phyloP scores from a whole-genome alignment of 1,140 invertebrate genomes.

The Bombyx mori region DNA sequence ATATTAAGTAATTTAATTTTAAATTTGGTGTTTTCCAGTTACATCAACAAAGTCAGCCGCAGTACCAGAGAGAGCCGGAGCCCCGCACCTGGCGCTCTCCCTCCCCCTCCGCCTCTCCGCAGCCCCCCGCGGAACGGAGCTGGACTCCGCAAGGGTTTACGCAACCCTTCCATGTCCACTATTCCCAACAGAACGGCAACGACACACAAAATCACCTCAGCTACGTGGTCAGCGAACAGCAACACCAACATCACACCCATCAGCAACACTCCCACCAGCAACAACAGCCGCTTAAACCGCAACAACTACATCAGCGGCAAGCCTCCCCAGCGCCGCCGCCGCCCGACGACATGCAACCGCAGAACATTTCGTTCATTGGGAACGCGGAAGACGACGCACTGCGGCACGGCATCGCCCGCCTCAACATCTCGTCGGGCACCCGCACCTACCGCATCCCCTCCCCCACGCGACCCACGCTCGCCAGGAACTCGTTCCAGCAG shows the following conservation, averaged over 20 bases:
- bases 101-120: slow-evolving; percentile 47
- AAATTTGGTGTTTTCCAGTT: slow-evolving; percentile 25
- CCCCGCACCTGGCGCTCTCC: slow-evolving; percentile 54
- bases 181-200: slow-evolving; percentile 56
- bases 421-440: slow-evolving; percentile 89
- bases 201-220: slow-evolving; percentile 59
- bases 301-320: slow-evolving; percentile 64
- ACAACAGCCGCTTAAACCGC: slow-evolving; percentile 29
- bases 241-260: slow-evolving; percentile 43
- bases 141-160: slow-evolving; percentile 60
- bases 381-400: slow-evolving; percentile 74
- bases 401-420: slow-evolving; percentile 75
- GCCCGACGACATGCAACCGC: slow-evolving; percentile 89
- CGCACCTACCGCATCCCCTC: slow-evolving; percentile 90
- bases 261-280: slow-evolving; percentile 52
- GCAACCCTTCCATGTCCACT: slow-evolving; percentile 44
- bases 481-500: slow-evolving; percentile 81
- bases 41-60: slow-evolving; percentile 44
- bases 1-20: neutral
- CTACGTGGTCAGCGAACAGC: slow-evolving; percentile 42
- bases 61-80: slow-evolving; percentile 23
- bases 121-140: slow-evolving; percentile 36
- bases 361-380: slow-evolving; percentile 93
- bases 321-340: slow-evolving; percentile 72
- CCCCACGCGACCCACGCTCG: slow-evolving; percentile 80